Evolutionary conservation across 2,888 invertebrate species (phyloP).

Genomic region (Cerastis rubricosa): DNA sequence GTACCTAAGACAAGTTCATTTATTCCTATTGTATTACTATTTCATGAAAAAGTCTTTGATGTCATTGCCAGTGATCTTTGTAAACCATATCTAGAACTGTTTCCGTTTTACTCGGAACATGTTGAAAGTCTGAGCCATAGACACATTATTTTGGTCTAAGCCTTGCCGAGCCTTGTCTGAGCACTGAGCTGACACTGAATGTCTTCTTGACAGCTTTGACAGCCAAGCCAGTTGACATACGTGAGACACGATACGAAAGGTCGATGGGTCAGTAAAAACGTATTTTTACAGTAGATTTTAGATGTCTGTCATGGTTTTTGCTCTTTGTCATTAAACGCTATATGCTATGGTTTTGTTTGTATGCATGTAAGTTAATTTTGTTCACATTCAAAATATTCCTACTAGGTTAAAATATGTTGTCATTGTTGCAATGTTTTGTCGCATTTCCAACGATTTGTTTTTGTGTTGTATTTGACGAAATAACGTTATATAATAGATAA

Average conservation of each 20-base stretch:
- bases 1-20: too few relatives aligned
- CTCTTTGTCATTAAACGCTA: constrained; percentile 79
- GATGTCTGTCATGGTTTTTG: constrained; percentile 86
- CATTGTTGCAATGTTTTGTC: constrained; percentile 59
- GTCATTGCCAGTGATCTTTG: too few relatives aligned
- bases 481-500: constrained; percentile 63
- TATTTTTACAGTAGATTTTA: constrained; percentile 78
- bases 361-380: constrained; percentile 83
- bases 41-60: too few relatives aligned
- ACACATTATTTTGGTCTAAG: too few relatives aligned
- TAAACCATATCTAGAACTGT: too few relatives aligned
- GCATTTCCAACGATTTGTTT: constrained; percentile 52
- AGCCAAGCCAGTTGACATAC: constrained; percentile 44
- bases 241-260: constrained; percentile 74
- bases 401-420: constrained; percentile 55
- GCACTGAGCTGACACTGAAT: neutral
- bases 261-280: constrained; percentile 84
- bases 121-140: too few relatives aligned
- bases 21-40: too few relatives aligned
- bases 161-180: too few relatives aligned
- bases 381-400: constrained; percentile 51
- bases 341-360: constrained; percentile 79
- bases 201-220: constrained; percentile 9
- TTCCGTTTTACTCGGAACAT: too few relatives aligned
- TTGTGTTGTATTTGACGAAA: constrained; percentile 53